These are phyloP conservation scores for Enteromius viviparus DNA, from an alignment of 2,797 vertebrate genomes.

Conservation along the genomic window DNA sequence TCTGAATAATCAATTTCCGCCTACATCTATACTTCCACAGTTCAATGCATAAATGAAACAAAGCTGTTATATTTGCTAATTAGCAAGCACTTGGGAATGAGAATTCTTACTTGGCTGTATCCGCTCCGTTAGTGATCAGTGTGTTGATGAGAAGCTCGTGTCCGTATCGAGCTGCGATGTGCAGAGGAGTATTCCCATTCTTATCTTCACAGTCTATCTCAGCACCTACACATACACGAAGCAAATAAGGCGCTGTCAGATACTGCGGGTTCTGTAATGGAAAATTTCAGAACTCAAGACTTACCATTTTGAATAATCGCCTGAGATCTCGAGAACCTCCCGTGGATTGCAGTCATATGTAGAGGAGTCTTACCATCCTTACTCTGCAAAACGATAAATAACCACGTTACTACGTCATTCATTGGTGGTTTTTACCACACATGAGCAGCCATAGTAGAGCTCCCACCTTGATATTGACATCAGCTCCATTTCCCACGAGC, in stretches of 20 bases:
- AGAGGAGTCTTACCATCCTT: slow-evolving; percentile 98
- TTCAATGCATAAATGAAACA: not conserved
- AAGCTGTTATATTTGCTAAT: slow-evolving; percentile 8
- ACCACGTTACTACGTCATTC: not conserved
- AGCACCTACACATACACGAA: slow-evolving; percentile 78
- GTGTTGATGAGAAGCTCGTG: slow-evolving; percentile 98
- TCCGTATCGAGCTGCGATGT: slow-evolving; percentile 96
- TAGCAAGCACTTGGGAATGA: not conserved
- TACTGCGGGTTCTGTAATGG: not conserved
- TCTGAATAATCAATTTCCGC: not conserved
- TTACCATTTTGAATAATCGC: slow-evolving; percentile 97
- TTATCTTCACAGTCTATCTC: slow-evolving; percentile 98
- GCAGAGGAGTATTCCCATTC: slow-evolving; percentile 96
- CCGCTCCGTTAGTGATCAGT: slow-evolving; percentile 94
- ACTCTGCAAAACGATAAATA: slow-evolving; percentile 77
- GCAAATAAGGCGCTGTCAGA: not conserved
- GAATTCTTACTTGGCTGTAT: slow-evolving; percentile 91
- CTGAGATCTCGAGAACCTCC: slow-evolving; percentile 97
- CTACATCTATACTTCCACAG: not conserved
- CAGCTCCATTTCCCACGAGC: slow-evolving; percentile 92
- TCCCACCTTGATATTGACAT: slow-evolving; percentile 94
- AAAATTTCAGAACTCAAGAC: slow-evolving; percentile 5
- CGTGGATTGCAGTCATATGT: slow-evolving; percentile 98
- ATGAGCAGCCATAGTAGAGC: not conserved
- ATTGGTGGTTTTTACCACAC: not conserved